These are phyloP conservation scores for Himalopsyche kuldschensis DNA, from an alignment of 2,888 invertebrate genomes.

Conservation along the genomic window DNA sequence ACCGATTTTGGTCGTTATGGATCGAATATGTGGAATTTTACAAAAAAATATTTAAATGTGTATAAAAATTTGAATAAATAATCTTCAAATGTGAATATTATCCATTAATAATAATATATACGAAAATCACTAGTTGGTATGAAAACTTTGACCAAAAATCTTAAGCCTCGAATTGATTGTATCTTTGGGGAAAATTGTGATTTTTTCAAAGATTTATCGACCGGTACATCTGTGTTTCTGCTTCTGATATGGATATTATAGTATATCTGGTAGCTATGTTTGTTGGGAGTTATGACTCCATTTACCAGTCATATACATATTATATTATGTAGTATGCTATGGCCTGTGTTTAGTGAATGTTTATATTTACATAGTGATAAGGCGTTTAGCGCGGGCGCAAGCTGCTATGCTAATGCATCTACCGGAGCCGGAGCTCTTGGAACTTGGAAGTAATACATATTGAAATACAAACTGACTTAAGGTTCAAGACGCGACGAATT, in stretches of 20 bases:
- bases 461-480: background rate
- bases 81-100: too few species aligned
- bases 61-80: too few species aligned
- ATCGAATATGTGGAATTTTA: too few species aligned
- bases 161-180: too few species aligned
- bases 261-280: background rate
- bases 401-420: background rate
- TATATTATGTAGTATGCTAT: background rate
- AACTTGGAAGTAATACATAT: background rate
- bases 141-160: too few species aligned
- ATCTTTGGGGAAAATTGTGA: too few species aligned
- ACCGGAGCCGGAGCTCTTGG: background rate
- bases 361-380: background rate
- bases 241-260: background rate
- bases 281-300: background rate
- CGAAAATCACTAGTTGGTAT: too few species aligned
- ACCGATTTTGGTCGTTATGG: too few species aligned
- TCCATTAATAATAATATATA: too few species aligned
- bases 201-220: background rate
- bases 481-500: background rate
- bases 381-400: background rate
- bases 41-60: too few species aligned
- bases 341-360: background rate
- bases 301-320: background rate
- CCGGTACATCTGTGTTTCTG: background rate